Evolutionary conservation across 2,888 invertebrate species (phyloP).

Genomic region (Chelonus formosanus): DNA sequence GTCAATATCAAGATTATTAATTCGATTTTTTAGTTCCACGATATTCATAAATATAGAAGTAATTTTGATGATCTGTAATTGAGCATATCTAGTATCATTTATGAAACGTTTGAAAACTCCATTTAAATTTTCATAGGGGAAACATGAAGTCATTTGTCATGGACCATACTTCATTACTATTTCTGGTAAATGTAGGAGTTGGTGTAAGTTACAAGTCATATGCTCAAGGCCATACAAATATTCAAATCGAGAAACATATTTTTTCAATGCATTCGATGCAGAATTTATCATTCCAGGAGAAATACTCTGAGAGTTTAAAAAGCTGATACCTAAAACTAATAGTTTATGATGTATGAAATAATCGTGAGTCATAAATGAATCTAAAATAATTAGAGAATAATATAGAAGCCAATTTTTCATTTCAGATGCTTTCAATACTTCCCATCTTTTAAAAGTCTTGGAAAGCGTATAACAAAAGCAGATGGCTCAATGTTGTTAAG

Average conservation of each 20-base stretch:
- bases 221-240: neutral
- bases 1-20: neutral
- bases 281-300: neutral
- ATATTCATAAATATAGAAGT: neutral
- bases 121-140: neutral
- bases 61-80: neutral
- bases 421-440: too few species aligned
- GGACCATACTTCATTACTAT: neutral
- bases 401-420: too few species aligned
- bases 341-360: too few species aligned
- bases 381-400: too few species aligned
- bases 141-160: neutral
- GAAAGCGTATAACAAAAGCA: too few species aligned
- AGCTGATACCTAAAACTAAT: too few species aligned
- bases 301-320: neutral
- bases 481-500: too few species aligned
- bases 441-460: too few species aligned
- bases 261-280: neutral
- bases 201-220: neutral
- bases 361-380: too few species aligned
- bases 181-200: neutral
- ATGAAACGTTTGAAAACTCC: neutral
- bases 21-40: neutral
- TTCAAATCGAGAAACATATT: neutral
- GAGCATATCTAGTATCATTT: neutral